phyloP scores from a whole-genome alignment of 2,888 invertebrate species.

The Troides helena region DNA sequence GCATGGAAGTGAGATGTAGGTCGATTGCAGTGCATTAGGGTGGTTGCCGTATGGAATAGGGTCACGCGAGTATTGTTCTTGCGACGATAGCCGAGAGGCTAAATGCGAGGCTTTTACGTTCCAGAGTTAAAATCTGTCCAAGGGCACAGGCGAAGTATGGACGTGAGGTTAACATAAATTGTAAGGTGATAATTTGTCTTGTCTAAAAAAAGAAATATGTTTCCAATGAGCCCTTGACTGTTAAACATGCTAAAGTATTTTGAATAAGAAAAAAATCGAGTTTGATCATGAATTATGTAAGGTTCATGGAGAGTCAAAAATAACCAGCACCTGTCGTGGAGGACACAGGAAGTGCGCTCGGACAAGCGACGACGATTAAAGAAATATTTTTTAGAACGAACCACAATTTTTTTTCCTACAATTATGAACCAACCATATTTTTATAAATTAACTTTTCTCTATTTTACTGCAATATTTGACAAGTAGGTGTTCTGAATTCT shows the following conservation, averaged over 20 bases:
- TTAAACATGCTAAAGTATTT: slow-evolving; percentile 41
- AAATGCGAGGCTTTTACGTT: slow-evolving; percentile 54
- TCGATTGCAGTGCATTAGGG: slow-evolving; percentile 54
- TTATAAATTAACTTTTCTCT: too few species aligned
- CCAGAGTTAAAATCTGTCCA: slow-evolving; percentile 48
- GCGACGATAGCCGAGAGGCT: slow-evolving; percentile 43
- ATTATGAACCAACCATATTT: too few species aligned
- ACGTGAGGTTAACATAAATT: neutral
- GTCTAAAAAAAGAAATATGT: neutral
- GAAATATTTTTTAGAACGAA: neutral
- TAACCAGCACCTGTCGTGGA: slow-evolving; percentile 64
- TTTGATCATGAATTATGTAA: slow-evolving; percentile 69
- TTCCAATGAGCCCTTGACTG: slow-evolving; percentile 40
- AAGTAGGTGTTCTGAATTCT: too few species aligned
- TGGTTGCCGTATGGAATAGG: slow-evolving; percentile 52
- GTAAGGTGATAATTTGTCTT: neutral
- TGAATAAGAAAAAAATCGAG: slow-evolving; percentile 64
- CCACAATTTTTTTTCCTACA: too few species aligned
- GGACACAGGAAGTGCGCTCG: slow-evolving; percentile 65
- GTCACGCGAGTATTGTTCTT: slow-evolving; percentile 62
- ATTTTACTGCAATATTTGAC: too few species aligned
- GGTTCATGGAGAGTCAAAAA: slow-evolving; percentile 71
- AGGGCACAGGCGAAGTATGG: slow-evolving; percentile 31
- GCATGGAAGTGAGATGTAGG: slow-evolving; percentile 55
- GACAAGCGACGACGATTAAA: slow-evolving; percentile 46